These are phyloP conservation scores for Amblyjoppa fuscipennis DNA, from an alignment of 2,888 invertebrate genomes.

Conservation along the genomic window DNA sequence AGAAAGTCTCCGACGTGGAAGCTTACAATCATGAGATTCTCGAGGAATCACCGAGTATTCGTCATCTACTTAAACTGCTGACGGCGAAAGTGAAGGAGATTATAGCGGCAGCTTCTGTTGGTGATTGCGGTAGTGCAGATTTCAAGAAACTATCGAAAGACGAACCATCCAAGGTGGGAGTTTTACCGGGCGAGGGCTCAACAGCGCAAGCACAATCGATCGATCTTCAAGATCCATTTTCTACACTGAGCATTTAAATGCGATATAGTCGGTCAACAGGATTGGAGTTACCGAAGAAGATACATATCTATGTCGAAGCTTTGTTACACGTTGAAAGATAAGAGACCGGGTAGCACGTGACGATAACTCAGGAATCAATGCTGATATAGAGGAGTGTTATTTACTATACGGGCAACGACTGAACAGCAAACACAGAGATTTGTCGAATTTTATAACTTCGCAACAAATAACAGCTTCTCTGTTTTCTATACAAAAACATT, in stretches of 20 bases:
- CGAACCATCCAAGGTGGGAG: background rate
- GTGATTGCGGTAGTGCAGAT: background rate
- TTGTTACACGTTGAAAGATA: too few relatives aligned
- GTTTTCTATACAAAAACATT: slow-evolving; percentile 27
- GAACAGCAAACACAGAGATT: slow-evolving; percentile 51
- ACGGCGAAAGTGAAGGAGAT: slow-evolving; percentile 68
- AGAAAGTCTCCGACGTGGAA: slow-evolving; percentile 86
- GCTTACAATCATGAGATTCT: slow-evolving; percentile 85
- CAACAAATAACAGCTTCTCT: slow-evolving; percentile 56
- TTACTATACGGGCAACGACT: slow-evolving; percentile 48
- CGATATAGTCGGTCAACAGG: too few relatives aligned
- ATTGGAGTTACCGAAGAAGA: too few relatives aligned
- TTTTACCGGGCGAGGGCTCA: background rate
- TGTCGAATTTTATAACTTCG: slow-evolving; percentile 30
- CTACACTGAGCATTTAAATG: too few relatives aligned
- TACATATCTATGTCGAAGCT: too few relatives aligned
- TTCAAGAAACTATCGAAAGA: background rate
- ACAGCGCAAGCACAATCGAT: too few relatives aligned
- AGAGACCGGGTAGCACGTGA: too few relatives aligned
- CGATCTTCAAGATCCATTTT: too few relatives aligned
- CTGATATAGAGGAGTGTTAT: slow-evolving; percentile 85
- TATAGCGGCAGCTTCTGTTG: background rate
- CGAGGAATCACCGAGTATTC: slow-evolving; percentile 79
- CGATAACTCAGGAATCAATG: background rate
- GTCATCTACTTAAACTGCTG: slow-evolving; percentile 77